A percentile compares a stretch with the other conserved stretches of the same genome.
phyloP scores from a whole-genome alignment of 2,113 vertebrate species.

The Leptocoma aspasia region DNA sequence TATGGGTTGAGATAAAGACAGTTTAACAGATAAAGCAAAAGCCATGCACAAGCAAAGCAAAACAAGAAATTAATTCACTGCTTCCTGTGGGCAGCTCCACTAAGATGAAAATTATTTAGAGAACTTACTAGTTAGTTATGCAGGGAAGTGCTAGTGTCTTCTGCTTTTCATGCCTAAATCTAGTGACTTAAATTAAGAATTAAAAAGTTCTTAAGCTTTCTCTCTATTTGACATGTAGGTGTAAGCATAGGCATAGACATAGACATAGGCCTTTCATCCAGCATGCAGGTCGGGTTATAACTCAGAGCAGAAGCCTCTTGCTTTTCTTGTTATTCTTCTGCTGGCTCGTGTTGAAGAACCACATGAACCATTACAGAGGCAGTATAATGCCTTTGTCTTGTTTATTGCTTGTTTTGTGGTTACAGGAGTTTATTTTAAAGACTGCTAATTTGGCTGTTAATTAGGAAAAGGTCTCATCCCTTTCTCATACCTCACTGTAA shows the following conservation, averaged over 20 bases:
- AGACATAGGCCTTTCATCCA: background rate
- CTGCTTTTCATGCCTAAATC: background rate
- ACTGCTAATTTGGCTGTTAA: background rate
- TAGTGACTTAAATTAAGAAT: background rate
- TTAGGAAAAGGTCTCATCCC: background rate
- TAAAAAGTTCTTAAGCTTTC: background rate
- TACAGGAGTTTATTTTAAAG: background rate
- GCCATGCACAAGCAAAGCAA: background rate
- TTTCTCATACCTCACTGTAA: background rate
- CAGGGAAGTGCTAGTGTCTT: background rate
- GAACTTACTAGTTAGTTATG: background rate
- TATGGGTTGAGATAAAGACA: background rate
- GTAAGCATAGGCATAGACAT: background rate
- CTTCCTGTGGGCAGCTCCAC: background rate
- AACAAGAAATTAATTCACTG: background rate
- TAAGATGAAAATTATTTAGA: background rate
- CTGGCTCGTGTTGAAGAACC: background rate
- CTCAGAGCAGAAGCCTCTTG: background rate
- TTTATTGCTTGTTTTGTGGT: background rate
- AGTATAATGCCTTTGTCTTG: background rate
- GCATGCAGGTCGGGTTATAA: background rate
- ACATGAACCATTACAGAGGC: background rate
- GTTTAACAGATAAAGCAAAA: background rate
- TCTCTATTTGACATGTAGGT: background rate
- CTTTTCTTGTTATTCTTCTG: background rate